Percentiles rank a stretch among this genome's conserved stretches.
These are phyloP conservation scores for Taenaris catops DNA, from an alignment of 2,888 invertebrate species.

Conservation along the genomic window DNA sequence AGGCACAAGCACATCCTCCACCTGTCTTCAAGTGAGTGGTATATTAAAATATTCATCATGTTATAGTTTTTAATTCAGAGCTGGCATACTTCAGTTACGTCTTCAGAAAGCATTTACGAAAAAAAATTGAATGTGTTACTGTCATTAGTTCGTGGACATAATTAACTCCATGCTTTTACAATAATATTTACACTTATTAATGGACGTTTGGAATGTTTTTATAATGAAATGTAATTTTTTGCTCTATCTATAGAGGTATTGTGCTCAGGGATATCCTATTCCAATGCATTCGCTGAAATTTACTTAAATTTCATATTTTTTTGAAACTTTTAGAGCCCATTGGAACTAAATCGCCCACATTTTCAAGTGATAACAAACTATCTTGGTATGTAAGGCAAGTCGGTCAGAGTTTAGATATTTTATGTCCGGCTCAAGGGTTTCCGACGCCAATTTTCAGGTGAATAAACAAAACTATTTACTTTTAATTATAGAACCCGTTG, in stretches of 20 bases:
- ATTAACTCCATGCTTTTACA: too few relatives aligned
- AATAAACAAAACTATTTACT: slow-evolving; percentile 43
- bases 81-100: too few relatives aligned
- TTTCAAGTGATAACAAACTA: slow-evolving; percentile 81
- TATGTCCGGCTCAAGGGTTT: slow-evolving; percentile 82
- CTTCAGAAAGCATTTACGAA: too few relatives aligned
- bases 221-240: too few relatives aligned
- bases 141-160: too few relatives aligned
- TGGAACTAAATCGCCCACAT: slow-evolving; percentile 80
- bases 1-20: slow-evolving; percentile 84
- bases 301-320: not conserved
- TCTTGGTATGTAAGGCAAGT: slow-evolving; percentile 78
- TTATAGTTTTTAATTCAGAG: too few relatives aligned
- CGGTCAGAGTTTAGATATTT: slow-evolving; percentile 77
- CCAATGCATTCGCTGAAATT: slow-evolving; percentile 79
- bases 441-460: slow-evolving; percentile 87
- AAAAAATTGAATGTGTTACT: too few relatives aligned
- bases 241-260: too few relatives aligned
- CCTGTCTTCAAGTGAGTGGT: slow-evolving; percentile 84
- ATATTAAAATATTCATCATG: too few relatives aligned
- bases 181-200: too few relatives aligned
- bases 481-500: slow-evolving; percentile 82
- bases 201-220: too few relatives aligned
- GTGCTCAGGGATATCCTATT: slow-evolving; percentile 83
- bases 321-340: slow-evolving; percentile 74